phyloP scores from a whole-genome alignment of 1,140 invertebrate genomes.

The Sarcophaga peregrina region DNA sequence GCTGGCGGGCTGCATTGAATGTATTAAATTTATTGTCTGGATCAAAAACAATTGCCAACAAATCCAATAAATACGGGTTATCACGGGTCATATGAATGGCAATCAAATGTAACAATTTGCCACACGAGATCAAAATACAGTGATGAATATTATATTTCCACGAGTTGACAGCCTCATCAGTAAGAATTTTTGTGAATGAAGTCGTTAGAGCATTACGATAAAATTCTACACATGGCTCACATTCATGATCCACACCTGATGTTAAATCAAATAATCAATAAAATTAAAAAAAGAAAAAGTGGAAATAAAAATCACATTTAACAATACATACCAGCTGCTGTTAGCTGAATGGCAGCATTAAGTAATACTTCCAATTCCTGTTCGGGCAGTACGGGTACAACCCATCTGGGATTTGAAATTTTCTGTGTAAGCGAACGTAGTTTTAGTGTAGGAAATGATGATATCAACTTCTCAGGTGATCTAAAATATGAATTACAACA shows the following conservation, averaged over 20 bases:
- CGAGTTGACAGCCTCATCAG: constrained; percentile 97
- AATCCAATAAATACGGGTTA: constrained; percentile 92
- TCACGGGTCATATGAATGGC: constrained; percentile 91
- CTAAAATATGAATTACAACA: constrained; percentile 27
- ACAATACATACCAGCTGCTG: constrained; percentile 75
- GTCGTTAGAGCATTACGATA: constrained; percentile 94
- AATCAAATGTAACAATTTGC: constrained; percentile 91
- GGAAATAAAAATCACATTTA: not conserved
- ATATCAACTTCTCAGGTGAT: constrained; percentile 62
- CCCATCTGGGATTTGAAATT: constrained; percentile 94
- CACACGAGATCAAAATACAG: constrained; percentile 93
- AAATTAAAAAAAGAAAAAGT: not conserved
- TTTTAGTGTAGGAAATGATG: constrained; percentile 84
- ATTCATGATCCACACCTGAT: constrained; percentile 86
- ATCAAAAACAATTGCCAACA: constrained; percentile 93
- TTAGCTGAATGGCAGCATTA: constrained; percentile 88
- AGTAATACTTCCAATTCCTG: constrained; percentile 94
- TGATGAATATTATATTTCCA: constrained; percentile 98
- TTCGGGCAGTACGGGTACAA: constrained; percentile 95
- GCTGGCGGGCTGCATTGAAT: constrained; percentile 85
- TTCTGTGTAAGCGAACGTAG: constrained; percentile 92
- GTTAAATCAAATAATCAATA: constrained; percentile 44
- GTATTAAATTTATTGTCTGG: constrained; percentile 95
- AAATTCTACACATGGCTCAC: constrained; percentile 93
- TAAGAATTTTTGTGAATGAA: constrained; percentile 96